Evolutionary conservation across 2,888 invertebrate genomes (phyloP).

Genomic region (Oligia strigilis): DNA sequence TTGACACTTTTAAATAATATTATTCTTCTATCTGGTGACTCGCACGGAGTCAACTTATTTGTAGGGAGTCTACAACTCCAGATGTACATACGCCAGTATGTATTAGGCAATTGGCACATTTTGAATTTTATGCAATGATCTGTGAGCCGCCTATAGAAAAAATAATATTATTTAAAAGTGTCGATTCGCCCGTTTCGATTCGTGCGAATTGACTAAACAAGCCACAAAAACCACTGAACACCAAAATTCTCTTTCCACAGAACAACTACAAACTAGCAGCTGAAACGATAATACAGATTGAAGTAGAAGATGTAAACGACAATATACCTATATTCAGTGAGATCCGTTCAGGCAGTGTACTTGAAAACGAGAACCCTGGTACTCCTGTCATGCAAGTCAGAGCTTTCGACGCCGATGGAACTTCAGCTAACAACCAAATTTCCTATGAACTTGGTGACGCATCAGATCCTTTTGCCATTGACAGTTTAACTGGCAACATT

Average conservation of each 20-base stretch:
- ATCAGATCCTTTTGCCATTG: conserved; percentile 95
- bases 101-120: no score
- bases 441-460: conserved; percentile 94
- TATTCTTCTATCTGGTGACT: no score
- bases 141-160: neutral
- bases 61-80: no score
- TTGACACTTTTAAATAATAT: no score
- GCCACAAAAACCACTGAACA: neutral
- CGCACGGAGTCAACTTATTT: no score
- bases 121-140: no score
- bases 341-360: conserved; percentile 94
- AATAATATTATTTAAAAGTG: neutral
- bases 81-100: no score
- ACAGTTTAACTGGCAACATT: conserved; percentile 96
- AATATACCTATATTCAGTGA: conserved; percentile 97
- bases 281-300: conserved; percentile 94
- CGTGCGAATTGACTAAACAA: neutral
- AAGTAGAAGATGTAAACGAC: conserved; percentile 97
- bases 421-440: conserved; percentile 95
- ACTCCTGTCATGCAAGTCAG: conserved; percentile 96
- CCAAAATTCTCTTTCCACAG: conserved; percentile 76
- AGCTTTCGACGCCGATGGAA: conserved; percentile 96
- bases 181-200: neutral
- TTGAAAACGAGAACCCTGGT: conserved; percentile 96
- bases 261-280: conserved; percentile 95